Conservation (phyloP, 2,113 vertebrate species). For the Tursiops truncatus region DNA sequence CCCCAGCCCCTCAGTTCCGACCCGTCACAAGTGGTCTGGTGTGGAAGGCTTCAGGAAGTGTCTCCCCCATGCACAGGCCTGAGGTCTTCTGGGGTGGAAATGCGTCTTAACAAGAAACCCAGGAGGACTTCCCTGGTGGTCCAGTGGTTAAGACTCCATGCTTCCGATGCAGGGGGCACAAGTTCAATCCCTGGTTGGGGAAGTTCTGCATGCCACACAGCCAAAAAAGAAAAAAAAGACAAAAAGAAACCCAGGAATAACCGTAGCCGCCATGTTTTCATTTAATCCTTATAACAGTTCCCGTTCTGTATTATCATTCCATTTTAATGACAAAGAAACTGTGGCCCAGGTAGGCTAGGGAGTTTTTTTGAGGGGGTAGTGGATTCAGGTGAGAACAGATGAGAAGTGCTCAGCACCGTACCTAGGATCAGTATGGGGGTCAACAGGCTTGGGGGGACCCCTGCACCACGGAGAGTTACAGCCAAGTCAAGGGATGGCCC, state of each 20-base stretch:
- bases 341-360: background rate
- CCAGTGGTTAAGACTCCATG: no score
- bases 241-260: background rate
- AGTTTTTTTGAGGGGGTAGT: background rate
- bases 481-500: background rate
- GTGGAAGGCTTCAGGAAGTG: background rate
- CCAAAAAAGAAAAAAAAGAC: no score
- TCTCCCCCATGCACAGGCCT: fast-evolving
- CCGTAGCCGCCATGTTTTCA: fast-evolving
- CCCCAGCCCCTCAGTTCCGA: fast-evolving
- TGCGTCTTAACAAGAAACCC: background rate
- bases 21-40: background rate
- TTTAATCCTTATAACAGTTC: background rate
- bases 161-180: no score
- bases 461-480: background rate
- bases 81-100: background rate
- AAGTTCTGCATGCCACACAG: no score
- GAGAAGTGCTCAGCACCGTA: background rate
- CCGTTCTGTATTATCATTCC: no score
- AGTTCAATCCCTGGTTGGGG: no score
- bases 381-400: no score
- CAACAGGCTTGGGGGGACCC: background rate
- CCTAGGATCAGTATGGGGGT: fast-evolving
- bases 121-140: no score
- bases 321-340: background rate